Percentiles rank a stretch among this genome's conserved stretches.
Evolutionary conservation across 2,797 vertebrate species (phyloP).

Genomic region (Liasis olivaceus): DNA sequence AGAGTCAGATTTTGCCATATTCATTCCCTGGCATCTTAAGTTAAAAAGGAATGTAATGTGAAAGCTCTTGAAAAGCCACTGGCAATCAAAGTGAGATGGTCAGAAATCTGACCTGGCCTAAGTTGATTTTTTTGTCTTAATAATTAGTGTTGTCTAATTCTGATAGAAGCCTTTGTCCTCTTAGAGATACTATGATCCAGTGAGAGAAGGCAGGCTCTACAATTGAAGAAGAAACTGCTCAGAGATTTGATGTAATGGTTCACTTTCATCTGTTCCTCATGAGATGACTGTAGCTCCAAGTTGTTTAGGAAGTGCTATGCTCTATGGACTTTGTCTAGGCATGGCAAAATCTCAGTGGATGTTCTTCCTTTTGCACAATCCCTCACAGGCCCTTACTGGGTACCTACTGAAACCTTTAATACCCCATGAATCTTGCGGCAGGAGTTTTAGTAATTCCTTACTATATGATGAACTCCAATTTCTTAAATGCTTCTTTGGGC

Average conservation of each 20-base stretch:
- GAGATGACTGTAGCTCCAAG: not conserved
- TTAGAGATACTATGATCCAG: not conserved
- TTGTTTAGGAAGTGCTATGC: not conserved
- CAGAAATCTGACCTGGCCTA: not conserved
- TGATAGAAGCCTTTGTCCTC: not conserved
- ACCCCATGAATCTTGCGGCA: slow-evolving; percentile 21
- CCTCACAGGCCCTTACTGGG: not conserved
- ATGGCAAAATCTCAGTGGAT: not conserved
- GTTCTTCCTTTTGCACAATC: not conserved
- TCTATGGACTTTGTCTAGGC: not conserved
- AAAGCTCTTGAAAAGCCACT: not conserved
- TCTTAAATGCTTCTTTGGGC: slow-evolving; percentile 24
- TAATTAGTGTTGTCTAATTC: not conserved
- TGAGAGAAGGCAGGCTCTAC: not conserved
- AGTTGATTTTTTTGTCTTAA: not conserved
- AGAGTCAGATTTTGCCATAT: not conserved
- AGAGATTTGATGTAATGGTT: not conserved
- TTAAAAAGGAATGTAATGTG: not conserved
- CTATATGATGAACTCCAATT: not conserved
- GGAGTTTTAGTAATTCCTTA: slow-evolving; percentile 28
- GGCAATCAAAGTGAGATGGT: not conserved
- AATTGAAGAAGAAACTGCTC: not conserved
- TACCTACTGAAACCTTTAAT: slow-evolving; percentile 18
- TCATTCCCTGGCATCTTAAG: not conserved
- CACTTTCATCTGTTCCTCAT: not conserved